These are phyloP conservation scores for Semicossyphus pulcher DNA, from an alignment of 2,113 vertebrate species.

Conservation along the genomic window DNA sequence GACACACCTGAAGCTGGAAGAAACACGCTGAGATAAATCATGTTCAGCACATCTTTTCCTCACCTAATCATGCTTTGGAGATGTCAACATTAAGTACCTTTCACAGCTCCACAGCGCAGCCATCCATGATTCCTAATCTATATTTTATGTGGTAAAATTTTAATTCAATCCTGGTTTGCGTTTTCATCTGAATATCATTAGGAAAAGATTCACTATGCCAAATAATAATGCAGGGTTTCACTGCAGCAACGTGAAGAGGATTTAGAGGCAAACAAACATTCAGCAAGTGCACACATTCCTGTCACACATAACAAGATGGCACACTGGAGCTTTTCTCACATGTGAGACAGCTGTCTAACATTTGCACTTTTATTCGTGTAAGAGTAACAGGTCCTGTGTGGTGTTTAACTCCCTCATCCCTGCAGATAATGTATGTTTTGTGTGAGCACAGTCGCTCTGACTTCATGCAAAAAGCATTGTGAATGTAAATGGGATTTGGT, in stretches of 20 bases:
- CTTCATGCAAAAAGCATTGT: constrained; percentile 30
- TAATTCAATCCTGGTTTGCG: constrained; percentile 1
- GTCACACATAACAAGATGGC: not conserved
- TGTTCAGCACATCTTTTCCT: not conserved
- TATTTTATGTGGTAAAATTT: not conserved
- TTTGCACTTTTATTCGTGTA: no score
- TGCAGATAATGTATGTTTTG: constrained; percentile 2
- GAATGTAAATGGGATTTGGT: constrained; percentile 50
- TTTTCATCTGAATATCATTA: not conserved
- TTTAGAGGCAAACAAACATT: constrained; percentile 1
- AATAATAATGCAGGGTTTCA: not conserved
- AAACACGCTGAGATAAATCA: not conserved
- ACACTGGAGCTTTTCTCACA: no score
- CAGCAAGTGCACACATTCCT: not conserved
- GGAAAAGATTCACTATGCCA: not conserved
- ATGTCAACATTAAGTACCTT: not conserved
- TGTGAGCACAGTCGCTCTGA: not conserved
- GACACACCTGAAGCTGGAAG: not conserved
- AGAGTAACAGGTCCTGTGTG: not conserved
- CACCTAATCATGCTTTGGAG: not conserved
- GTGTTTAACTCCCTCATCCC: constrained; percentile 3
- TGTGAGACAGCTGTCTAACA: no score
- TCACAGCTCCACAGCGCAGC: constrained; percentile 5
- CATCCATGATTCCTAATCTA: constrained; percentile 12
- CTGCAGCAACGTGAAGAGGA: constrained; percentile 12